Conservation (phyloP, 1,140 invertebrate genomes). For the Helicoverpa zea region DNA sequence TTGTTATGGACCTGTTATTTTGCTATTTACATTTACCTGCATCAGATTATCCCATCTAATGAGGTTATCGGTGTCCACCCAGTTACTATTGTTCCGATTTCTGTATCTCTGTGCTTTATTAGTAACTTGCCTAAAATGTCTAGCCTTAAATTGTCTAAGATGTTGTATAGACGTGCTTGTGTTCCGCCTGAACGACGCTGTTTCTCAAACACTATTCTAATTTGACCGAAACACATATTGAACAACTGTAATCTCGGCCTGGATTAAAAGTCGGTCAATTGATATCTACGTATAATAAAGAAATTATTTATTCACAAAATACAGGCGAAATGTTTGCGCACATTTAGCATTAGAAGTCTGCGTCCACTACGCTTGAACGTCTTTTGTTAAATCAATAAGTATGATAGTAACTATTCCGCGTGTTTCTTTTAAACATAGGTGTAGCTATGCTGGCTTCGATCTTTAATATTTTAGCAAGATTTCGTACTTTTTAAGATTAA, state of each 20-base stretch:
- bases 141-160: neutral
- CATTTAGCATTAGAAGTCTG: too few species aligned
- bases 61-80: slow-evolving; percentile 69
- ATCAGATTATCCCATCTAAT: slow-evolving; percentile 76
- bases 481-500: too few species aligned
- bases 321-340: neutral
- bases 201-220: neutral
- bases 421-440: too few species aligned
- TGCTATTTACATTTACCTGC: slow-evolving; percentile 71
- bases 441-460: too few species aligned
- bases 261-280: neutral
- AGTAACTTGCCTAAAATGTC: neutral
- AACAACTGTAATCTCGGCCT: slow-evolving; percentile 10
- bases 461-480: too few species aligned
- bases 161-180: neutral
- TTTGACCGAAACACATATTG: neutral
- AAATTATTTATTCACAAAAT: slow-evolving; percentile 20
- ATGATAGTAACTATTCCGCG: too few species aligned
- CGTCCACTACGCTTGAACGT: too few species aligned
- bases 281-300: neutral
- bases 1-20: slow-evolving; percentile 79
- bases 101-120: slow-evolving; percentile 50
- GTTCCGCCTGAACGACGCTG: neutral
- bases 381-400: too few species aligned
- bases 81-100: slow-evolving; percentile 40